Percentiles rank a stretch among this genome's conserved stretches.
These are phyloP conservation scores for Callocephalon fimbriatum DNA, from an alignment of 2,113 vertebrate species.

Conservation along the genomic window DNA sequence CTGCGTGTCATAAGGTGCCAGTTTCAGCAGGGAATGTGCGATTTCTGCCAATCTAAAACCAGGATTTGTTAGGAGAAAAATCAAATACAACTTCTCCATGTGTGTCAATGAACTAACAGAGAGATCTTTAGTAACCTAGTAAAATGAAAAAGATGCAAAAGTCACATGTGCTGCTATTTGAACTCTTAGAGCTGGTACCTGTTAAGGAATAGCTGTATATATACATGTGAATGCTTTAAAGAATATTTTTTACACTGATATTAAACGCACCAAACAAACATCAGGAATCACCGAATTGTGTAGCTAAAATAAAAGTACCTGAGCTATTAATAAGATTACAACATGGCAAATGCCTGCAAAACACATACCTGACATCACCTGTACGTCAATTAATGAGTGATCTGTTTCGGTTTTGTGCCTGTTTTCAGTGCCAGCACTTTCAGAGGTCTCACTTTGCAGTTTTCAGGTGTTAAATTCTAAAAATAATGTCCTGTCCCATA, in stretches of 20 bases:
- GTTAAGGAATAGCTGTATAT: neutral
- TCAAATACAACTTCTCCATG: neutral
- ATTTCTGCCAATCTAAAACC: slow-evolving; percentile 92
- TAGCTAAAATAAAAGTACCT: neutral
- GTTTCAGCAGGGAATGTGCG: slow-evolving; percentile 94
- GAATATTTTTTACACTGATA: neutral
- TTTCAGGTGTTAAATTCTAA: neutral
- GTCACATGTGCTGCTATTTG: neutral
- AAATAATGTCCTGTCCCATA: neutral
- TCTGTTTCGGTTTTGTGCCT: neutral
- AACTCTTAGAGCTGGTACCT: neutral
- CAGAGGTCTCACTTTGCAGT: neutral
- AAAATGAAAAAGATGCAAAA: neutral
- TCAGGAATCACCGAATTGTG: neutral
- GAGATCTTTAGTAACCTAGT: neutral
- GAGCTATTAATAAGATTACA: neutral
- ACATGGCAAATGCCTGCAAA: neutral
- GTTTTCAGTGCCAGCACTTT: neutral
- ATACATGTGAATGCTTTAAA: neutral
- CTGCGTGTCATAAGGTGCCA: slow-evolving; percentile 96
- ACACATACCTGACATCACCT: neutral
- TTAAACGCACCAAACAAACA: neutral
- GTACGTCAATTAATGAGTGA: neutral
- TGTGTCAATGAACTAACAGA: neutral
- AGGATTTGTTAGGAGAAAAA: neutral